These are phyloP conservation scores for Pandemis cinnamomeana DNA, from an alignment of 2,888 invertebrate genomes.

Conservation along the genomic window DNA sequence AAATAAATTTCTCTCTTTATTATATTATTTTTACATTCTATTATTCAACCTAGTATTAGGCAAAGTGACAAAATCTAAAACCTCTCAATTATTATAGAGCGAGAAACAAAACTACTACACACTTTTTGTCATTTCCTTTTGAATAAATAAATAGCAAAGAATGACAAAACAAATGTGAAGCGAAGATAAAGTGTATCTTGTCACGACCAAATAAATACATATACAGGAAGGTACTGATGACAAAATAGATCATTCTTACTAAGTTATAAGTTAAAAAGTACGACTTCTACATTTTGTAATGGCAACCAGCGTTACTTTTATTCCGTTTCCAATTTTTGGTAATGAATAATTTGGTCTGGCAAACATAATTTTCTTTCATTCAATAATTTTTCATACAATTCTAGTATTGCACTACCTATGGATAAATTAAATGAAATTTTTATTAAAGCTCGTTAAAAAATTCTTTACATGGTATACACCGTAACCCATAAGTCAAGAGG, in stretches of 20 bases:
- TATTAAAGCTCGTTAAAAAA: slow-evolving; percentile 53
- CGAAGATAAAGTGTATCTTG: slow-evolving; percentile 23
- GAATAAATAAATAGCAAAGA: slow-evolving; percentile 35
- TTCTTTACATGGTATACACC: slow-evolving; percentile 32
- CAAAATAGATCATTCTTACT: slow-evolving; percentile 30
- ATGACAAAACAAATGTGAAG: slow-evolving; percentile 30
- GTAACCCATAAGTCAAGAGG: slow-evolving; percentile 36
- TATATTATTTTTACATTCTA: slow-evolving; percentile 78
- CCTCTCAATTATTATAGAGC: slow-evolving; percentile 36
- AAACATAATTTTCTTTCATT: slow-evolving; percentile 26
- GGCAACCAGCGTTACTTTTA: slow-evolving; percentile 29
- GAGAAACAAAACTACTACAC: slow-evolving; percentile 39
- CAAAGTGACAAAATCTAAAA: slow-evolving; percentile 73
- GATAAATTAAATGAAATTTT: slow-evolving; percentile 33
- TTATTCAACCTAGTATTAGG: slow-evolving; percentile 72
- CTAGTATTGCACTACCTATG: slow-evolving; percentile 42
- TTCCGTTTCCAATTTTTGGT: slow-evolving; percentile 33
- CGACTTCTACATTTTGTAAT: slow-evolving; percentile 15
- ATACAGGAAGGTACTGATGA: slow-evolving; percentile 38
- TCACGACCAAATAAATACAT: slow-evolving; percentile 43
- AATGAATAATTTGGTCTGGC: slow-evolving; percentile 37
- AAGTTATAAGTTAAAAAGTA: slow-evolving; percentile 3
- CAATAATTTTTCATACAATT: slow-evolving; percentile 27
- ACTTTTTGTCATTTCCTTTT: slow-evolving; percentile 24
- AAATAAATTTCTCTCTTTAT: slow-evolving; percentile 81